phyloP scores from a whole-genome alignment of 2,888 invertebrate species.

The Ectemnius continuus region DNA sequence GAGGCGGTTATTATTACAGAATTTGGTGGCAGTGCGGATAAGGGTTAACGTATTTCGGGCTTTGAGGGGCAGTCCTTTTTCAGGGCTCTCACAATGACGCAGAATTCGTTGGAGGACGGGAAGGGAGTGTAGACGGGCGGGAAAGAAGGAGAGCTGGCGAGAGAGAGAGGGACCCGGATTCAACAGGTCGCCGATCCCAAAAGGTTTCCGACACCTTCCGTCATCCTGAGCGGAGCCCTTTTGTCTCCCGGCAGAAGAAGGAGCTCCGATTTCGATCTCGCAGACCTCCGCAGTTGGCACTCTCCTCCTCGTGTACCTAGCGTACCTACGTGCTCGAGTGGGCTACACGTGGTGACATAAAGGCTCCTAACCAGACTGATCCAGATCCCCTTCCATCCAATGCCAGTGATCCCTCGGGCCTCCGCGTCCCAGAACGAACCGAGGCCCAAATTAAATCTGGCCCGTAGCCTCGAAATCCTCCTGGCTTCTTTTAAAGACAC shows the following conservation, averaged over 20 bases:
- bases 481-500: constrained; percentile 22
- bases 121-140: background rate
- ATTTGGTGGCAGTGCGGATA: constrained; percentile 35
- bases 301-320: constrained; percentile 8
- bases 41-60: constrained; percentile 51
- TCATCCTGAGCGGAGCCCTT: constrained; percentile 51
- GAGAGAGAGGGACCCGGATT: constrained; percentile 32
- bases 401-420: constrained; percentile 16
- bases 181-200: constrained; percentile 58
- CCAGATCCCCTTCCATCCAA: constrained; percentile 32
- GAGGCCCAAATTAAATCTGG: constrained; percentile 47
- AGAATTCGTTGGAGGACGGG: constrained; percentile 48
- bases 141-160: no score
- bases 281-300: constrained; percentile 49
- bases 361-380: constrained; percentile 60
- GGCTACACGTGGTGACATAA: constrained; percentile 56
- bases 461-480: constrained; percentile 26
- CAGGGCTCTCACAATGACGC: constrained; percentile 40
- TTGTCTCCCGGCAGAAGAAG: constrained; percentile 60
- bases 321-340: constrained; percentile 59
- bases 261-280: constrained; percentile 70
- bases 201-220: constrained; percentile 55
- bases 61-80: constrained; percentile 17
- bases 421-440: background rate
- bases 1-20: constrained; percentile 21